These are phyloP conservation scores for Calameuta idolon DNA, from an alignment of 2,888 invertebrate species.

Conservation along the genomic window DNA sequence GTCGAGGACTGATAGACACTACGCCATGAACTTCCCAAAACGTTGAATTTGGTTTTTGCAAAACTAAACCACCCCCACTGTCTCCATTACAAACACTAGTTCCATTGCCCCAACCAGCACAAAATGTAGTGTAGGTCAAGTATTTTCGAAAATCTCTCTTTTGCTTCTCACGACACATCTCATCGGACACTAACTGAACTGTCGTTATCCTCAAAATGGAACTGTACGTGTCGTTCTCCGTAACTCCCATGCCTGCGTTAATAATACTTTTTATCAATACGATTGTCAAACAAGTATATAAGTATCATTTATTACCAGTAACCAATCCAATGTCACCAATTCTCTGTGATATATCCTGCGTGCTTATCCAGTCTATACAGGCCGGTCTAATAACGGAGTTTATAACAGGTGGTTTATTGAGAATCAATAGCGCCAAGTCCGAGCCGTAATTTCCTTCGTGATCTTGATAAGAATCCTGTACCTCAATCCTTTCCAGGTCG, in stretches of 20 bases:
- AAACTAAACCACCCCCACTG: slow-evolving; percentile 73
- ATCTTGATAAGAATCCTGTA: slow-evolving; percentile 69
- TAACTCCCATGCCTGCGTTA: slow-evolving; percentile 71
- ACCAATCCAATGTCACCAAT: slow-evolving; percentile 43
- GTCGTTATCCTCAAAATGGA: slow-evolving; percentile 68
- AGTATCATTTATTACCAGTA: slow-evolving; percentile 35
- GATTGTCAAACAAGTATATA: not conserved
- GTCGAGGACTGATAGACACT: slow-evolving; percentile 67
- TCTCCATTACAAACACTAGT: slow-evolving; percentile 75
- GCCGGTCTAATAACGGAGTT: slow-evolving; percentile 68
- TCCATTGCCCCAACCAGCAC: slow-evolving; percentile 73
- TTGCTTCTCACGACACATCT: slow-evolving; percentile 68
- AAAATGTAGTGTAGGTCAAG: slow-evolving; percentile 73
- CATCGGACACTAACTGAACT: slow-evolving; percentile 69
- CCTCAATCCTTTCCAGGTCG: slow-evolving; percentile 65
- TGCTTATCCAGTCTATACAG: slow-evolving; percentile 66
- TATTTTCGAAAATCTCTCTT: slow-evolving; percentile 69
- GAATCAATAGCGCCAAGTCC: slow-evolving; percentile 70
- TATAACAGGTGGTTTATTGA: slow-evolving; percentile 64
- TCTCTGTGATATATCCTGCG: slow-evolving; percentile 31
- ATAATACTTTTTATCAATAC: not conserved
- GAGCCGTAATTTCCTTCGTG: slow-evolving; percentile 70
- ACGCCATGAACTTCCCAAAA: slow-evolving; percentile 66
- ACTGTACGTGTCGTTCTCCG: slow-evolving; percentile 71
- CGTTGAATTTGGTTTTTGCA: slow-evolving; percentile 49